Base-by-base conservation (phyloP, 2,797 vertebrate genomes). In the Meda fulgida region DNA sequence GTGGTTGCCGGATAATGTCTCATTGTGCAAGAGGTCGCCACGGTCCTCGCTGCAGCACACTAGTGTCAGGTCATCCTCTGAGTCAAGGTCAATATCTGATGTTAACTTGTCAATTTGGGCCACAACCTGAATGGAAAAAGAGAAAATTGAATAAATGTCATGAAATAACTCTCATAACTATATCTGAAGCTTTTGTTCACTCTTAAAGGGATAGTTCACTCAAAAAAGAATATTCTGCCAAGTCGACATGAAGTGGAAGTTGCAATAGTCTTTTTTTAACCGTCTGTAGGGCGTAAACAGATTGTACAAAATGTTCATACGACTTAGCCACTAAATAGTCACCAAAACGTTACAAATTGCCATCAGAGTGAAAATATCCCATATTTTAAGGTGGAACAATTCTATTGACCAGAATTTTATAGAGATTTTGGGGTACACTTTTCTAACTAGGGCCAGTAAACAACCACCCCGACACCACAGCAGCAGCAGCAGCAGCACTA, bases 21-120 rank as follows among this genome's bases (percentile, higher is more conserved):
- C 94, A 0, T 92, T 93, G 16, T 92, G 90, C 63, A 93, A 65
- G 85, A 95, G 93, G 81, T 95, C 95, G 3, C 96, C 94, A 0
- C 94, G 96, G 91, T 95, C 96, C 77, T 95, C 95, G 23, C 93
- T 95, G 89, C 95, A 96, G 93, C 95, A 96, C 23, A 93, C 94
- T 0, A 94, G 93, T 0, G 94, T 94, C 94, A 94, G 94, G 85
- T 96, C 95, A 0, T 96, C 96, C 82, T 96, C 95, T 81, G 94
- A 88, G 72, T 96, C 95, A 3, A 96, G 94, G 87, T 95, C 95
- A 5, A 97, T 96, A 91, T 96, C 94, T 0, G 94, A 95, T 0
- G 96, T 97, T 85, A 97, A 89, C 66, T 93, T 95, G 91, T 97
- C 96, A 0, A 97, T 96, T 92, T 96, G 96, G 88, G 90, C 95